These are phyloP conservation scores for Hemiprocne comata DNA, from an alignment of 2,113 vertebrate species.

Conservation along the genomic window DNA sequence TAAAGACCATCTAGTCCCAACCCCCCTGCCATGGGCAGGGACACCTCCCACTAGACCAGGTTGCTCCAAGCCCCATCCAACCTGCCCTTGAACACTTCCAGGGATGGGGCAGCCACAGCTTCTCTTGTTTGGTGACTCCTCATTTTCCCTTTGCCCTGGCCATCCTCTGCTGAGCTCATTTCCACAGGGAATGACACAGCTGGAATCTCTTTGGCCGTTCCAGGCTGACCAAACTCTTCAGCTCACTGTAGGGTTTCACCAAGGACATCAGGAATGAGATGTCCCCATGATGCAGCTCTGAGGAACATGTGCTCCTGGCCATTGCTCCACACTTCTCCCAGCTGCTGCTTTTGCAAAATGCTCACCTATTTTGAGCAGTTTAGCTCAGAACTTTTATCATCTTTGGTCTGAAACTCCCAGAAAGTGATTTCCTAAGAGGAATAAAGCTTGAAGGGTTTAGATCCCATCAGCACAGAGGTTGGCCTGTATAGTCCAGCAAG, in stretches of 20 bases:
- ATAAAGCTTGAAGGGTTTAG: not conserved
- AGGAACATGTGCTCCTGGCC: not conserved
- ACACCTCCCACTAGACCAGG: too few relatives aligned
- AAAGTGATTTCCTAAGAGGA: not conserved
- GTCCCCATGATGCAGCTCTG: not conserved
- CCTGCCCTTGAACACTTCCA: too few relatives aligned
- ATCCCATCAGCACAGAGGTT: not conserved
- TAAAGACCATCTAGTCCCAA: too few relatives aligned
- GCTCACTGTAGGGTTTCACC: not conserved
- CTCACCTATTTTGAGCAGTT: not conserved
- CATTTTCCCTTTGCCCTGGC: not conserved
- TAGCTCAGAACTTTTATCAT: not conserved
- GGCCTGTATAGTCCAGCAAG: not conserved
- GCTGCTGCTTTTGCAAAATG: not conserved
- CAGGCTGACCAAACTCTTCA: not conserved
- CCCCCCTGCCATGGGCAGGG: too few relatives aligned
- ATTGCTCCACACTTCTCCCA: not conserved
- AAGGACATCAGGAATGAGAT: not conserved
- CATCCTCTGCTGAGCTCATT: fast-evolving
- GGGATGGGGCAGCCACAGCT: too few relatives aligned
- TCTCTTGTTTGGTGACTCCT: not conserved
- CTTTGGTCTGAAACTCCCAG: not conserved
- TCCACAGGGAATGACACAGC: not conserved
- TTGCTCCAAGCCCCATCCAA: too few relatives aligned
- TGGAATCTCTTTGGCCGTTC: not conserved